Base-by-base conservation (phyloP, 1,140 invertebrate genomes). In the Papilio aristodemus region DNA sequence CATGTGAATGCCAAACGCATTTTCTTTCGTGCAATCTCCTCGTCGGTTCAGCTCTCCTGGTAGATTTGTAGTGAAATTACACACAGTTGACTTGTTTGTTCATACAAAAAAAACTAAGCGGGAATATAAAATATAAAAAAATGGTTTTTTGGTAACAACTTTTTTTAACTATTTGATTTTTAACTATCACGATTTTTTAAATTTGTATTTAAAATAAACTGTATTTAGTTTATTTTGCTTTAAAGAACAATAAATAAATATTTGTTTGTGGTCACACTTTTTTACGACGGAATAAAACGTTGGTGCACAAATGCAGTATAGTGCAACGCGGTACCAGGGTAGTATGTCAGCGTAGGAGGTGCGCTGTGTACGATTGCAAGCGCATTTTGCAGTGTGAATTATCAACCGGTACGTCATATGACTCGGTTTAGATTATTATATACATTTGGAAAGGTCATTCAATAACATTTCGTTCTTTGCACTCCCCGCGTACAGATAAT, bases 321-420 rank as follows among this genome's bases (percentile, higher is more conserved):
- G 74, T 86, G 83, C 86, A 89, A 80, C 78, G 39, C 67, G 70
- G 41, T 83, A 89, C 86, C 73, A 89, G 84, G 85, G 73, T 59
- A 72, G 27, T 79, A 86, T 75, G 75, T 80, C 62, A 43, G 25
- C 41, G 57, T 11, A 72, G 71, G 75, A 78, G 77, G 17, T n/a
- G n/a, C n/a, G n/a, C n/a, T n/a, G n/a, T n/a, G n/a, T 77, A 25
- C n/a, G 67, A 68, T 62, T 79, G 79, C 78, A 80, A 66, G 63
- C 43, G 63, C 63, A 66, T 66, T 66, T 50, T 50, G 46, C 46
- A 50, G 46, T 50, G 19, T 25, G 46, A 50, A 50, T 50, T 50
- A 50, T 50, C 46, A 50, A 19, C 4, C 38, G 11, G 38, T 43
- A 63, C 60, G 58, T 60, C 58, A 60, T 9, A 36, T 32, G 32